Evolutionary conservation across 1,140 invertebrate species (phyloP).

Genomic region (Heliconius nattereri): DNA sequence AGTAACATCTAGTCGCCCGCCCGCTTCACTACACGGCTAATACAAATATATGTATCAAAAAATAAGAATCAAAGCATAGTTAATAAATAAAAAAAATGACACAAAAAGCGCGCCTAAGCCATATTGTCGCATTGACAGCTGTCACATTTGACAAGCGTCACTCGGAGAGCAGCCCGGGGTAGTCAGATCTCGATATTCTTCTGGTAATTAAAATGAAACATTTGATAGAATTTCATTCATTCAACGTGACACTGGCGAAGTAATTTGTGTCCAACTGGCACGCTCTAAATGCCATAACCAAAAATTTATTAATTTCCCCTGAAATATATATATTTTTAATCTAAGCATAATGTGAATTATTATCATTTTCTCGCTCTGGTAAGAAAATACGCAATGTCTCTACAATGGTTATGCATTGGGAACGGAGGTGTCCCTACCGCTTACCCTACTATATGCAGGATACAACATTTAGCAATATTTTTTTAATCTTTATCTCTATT

Average conservation of each 20-base stretch:
- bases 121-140: conserved; percentile 25
- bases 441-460: no score
- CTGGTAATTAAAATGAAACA: not conserved
- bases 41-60: conserved; percentile 33
- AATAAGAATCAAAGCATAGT: conserved; percentile 33
- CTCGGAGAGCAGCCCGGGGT: conserved; percentile 34
- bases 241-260: no score
- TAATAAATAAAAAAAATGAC: conserved; percentile 46
- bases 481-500: no score
- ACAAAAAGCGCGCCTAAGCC: conserved; percentile 28
- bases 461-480: no score
- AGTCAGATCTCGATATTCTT: conserved; percentile 15
- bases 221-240: not conserved
- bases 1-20: conserved; percentile 69
- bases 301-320: no score
- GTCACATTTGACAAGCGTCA: conserved; percentile 26
- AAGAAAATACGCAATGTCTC: no score
- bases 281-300: no score
- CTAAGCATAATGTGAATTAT: not conserved
- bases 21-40: conserved; percentile 47
- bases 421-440: no score
- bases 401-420: no score
- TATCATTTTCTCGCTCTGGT: no score
- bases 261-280: no score
- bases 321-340: not conserved